Percentiles rank a stretch among this genome's conserved stretches.
phyloP scores from a whole-genome alignment of 2,113 vertebrate genomes.

The Cricetomys ansorgei region DNA sequence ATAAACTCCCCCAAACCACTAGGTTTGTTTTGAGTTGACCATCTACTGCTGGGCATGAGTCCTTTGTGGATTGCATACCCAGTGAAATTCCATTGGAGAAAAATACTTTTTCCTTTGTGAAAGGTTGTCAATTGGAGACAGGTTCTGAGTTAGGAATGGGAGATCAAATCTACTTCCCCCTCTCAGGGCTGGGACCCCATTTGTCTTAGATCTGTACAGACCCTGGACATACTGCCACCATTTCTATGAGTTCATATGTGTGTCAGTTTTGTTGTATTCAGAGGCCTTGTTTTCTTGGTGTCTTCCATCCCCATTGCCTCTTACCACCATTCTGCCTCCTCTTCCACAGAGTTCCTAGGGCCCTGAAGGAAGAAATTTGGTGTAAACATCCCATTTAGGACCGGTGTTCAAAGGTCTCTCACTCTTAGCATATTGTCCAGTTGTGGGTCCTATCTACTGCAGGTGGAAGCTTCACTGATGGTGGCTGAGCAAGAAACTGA shows the following conservation, averaged over 20 bases:
- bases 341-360: neutral
- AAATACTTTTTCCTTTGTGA: neutral
- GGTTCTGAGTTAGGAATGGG: neutral
- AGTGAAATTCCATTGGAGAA: neutral
- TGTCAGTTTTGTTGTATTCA: neutral
- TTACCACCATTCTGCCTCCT: neutral
- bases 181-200: neutral
- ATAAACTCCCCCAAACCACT: neutral
- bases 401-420: neutral
- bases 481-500: neutral
- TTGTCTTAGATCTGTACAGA: neutral
- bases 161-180: neutral
- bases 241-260: neutral
- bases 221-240: neutral
- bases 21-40: neutral
- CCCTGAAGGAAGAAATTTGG: neutral
- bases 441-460: neutral
- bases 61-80: neutral
- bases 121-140: neutral
- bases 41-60: neutral
- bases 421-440: neutral
- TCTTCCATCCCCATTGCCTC: neutral
- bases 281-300: neutral
- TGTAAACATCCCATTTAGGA: neutral
- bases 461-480: neutral